Evolutionary conservation across 2,113 vertebrate species (phyloP).

Genomic region (Pithys albifrons): DNA sequence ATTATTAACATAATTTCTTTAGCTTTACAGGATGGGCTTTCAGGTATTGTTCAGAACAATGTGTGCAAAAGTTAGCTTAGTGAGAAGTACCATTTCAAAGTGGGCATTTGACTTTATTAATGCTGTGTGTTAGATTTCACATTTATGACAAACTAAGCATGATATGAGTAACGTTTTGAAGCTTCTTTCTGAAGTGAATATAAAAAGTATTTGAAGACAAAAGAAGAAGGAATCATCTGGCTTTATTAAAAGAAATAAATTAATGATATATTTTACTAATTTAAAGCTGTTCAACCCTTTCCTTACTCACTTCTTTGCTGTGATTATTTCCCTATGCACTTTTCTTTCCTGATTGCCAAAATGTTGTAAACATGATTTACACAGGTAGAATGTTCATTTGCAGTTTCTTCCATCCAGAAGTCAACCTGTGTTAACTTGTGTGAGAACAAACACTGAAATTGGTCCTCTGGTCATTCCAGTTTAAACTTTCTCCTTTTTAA

Average conservation of each 20-base stretch:
- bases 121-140: background rate
- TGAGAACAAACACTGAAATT: background rate
- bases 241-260: background rate
- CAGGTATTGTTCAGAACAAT: conserved; percentile 2
- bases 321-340: background rate
- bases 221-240: background rate
- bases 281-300: background rate
- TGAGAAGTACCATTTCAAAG: background rate
- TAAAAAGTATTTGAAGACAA: background rate
- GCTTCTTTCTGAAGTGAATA: background rate
- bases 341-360: background rate
- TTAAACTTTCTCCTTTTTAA: background rate
- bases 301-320: background rate
- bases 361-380: background rate
- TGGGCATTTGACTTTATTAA: background rate
- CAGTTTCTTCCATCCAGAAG: background rate
- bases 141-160: background rate
- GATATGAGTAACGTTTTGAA: background rate
- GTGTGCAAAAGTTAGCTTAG: background rate
- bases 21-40: background rate
- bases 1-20: conserved; percentile 13
- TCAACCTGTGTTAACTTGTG: background rate
- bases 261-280: background rate
- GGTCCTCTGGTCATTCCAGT: background rate
- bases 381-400: background rate